Conservation (phyloP, 2,113 vertebrate species). For the Caloenas nicobarica region DNA sequence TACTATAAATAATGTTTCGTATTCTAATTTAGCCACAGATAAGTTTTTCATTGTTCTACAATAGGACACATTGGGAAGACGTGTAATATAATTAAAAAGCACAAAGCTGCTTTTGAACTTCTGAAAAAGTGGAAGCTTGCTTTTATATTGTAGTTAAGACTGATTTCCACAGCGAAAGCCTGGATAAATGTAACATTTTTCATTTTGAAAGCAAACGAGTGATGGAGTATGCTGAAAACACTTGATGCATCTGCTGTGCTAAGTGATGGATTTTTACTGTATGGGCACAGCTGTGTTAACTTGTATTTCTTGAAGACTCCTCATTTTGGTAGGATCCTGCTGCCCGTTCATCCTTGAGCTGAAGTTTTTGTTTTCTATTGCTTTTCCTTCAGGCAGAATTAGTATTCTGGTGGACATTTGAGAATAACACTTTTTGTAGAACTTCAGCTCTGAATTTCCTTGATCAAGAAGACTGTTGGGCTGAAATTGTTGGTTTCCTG, state of each 20-base stretch:
- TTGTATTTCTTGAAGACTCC: background rate
- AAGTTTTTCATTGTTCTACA: background rate
- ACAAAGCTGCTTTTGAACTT: background rate
- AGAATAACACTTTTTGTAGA: background rate
- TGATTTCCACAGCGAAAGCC: background rate
- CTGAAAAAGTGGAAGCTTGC: background rate
- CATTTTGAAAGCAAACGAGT: background rate
- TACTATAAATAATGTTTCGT: background rate
- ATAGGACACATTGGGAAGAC: background rate
- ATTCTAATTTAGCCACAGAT: background rate
- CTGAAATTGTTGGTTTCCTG: background rate
- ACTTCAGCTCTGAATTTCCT: background rate
- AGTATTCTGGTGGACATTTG: background rate
- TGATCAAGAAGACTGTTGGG: background rate
- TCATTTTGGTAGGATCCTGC: background rate
- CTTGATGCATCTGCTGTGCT: background rate
- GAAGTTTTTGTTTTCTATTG: background rate
- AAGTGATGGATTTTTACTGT: background rate
- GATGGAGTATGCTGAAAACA: background rate
- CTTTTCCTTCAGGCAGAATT: background rate
- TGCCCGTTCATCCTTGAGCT: background rate
- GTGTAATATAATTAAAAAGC: background rate
- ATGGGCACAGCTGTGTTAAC: background rate
- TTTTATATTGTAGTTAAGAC: background rate
- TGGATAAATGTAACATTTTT: background rate